Evolutionary conservation across 2,113 vertebrate species (phyloP).

Genomic region (Onychostruthus taczanowskii): DNA sequence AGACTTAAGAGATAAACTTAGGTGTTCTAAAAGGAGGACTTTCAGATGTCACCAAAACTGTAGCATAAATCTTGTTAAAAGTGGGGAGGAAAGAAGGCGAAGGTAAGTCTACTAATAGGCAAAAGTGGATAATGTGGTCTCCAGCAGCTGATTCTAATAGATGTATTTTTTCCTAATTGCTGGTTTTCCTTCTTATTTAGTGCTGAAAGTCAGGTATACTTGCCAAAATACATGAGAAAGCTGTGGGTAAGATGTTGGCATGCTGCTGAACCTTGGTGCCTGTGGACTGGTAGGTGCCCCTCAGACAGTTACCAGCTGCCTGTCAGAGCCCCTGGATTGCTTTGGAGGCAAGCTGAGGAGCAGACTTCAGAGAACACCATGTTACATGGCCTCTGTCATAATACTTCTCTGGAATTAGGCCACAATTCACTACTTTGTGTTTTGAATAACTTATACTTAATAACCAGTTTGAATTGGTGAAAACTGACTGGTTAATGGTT

Average conservation of each 20-base stretch:
- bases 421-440: not conserved
- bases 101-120: not conserved
- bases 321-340: not conserved
- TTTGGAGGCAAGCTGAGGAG: not conserved
- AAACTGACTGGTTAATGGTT: not conserved
- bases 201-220: not conserved
- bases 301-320: not conserved
- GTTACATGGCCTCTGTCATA: rapidly evolving
- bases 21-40: not conserved
- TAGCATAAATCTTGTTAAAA: not conserved
- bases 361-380: not conserved
- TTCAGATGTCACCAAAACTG: not conserved
- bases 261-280: not conserved
- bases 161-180: not conserved
- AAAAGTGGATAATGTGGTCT: not conserved
- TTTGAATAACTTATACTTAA: not conserved
- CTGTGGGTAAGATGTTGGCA: not conserved
- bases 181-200: not conserved
- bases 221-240: not conserved
- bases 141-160: not conserved
- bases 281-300: not conserved
- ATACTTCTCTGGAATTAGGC: not conserved
- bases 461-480: not conserved
- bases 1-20: not conserved
- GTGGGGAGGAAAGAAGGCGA: rapidly evolving